Evolutionary conservation across 1,140 invertebrate genomes (phyloP), one percentile per base, ranked within the genome.

Genomic region (Drosophila cardini): DNA sequence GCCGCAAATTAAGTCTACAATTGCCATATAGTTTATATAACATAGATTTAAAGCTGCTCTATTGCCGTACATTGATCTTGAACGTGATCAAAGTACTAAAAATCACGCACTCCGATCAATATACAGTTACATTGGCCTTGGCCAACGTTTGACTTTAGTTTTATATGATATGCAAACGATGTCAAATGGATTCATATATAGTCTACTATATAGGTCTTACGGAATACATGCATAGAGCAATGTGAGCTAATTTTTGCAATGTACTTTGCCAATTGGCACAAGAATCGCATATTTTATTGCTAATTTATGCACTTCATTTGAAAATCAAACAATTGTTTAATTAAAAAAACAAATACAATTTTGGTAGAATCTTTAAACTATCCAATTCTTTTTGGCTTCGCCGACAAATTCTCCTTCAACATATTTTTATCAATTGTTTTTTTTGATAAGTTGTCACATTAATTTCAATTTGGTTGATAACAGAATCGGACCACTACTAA

Each of bases 91-190:
- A 10, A 48, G 40, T 74, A 72, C 65, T 26, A 26, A 67, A 43
- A 67, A 82, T 73, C 73, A 74, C 76, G 70, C 80, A 48, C 65
- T 72, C 50, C 68, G 76, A 77, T 82, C 80, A 79, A 74, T 76
- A 69, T 76, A 56, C 62, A 72, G 21, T 34, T 63, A 58, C 26
- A 38, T 9, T 64, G 57, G 62, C 79, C 73, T 80, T 82, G 76
- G 50, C 67, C 57, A 48, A 21, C 42, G 42, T 53, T 76, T 76
- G 69, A 76, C 40, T 62, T 69, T n/a, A n/a, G n/a, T n/a, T n/a
- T n/a, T n/a, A n/a, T n/a, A n/a, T n/a, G n/a, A n/a, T n/a, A n/a
- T n/a, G n/a, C n/a, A n/a, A n/a, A 71, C 48, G 46, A 76, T 76
- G 63, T 48, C 68, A 38, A 78, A 72, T 65, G 30, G 18, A 46